Base-by-base conservation (phyloP, 2,113 vertebrate species). In the Chaetura pelagica region DNA sequence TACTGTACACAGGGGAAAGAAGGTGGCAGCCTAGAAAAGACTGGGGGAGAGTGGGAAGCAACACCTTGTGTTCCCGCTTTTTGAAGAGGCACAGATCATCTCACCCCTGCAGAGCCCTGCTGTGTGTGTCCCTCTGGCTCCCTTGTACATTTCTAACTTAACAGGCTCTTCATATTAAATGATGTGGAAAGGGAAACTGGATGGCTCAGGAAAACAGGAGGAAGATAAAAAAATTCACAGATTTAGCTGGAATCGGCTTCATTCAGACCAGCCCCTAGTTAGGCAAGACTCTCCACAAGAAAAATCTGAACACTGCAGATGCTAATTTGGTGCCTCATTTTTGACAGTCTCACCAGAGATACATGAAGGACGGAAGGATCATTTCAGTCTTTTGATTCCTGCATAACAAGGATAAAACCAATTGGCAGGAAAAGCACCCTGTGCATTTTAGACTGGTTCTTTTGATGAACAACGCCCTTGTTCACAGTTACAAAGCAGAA, bases 1-100 rank as follows among this genome's bases (percentile, higher is more conserved):
- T 90, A 91, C 93, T 66, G 92, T 74, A 89, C 22, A 4, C 89
- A 74, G 67, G 89, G 89, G 94, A 95, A 9, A 32, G 88, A 67
- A 80, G 73, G 69, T 88, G 82, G 75, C 84, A 95, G 86, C 42
- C 54, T 66, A 67, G 82, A 85, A 88, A 54, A 69, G 63, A 48
- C 1, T 6, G 16, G 54, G 77, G 48, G 59, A 34, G 46, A 57
- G 75, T 9, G 54, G 69, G 66, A 85, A 89, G 59, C 52, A 26
- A 44, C 29, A 44, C 23, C 64, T 44, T 57, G 67, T 57, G 58
- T 16, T 71, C 4, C 48, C 30, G 8, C 13, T 44, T 51, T 34
- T 24, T 38, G 55, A 72, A 89, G 76, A 2, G 69, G 76, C 76
- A 49, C 1, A 12, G 51, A 21, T 46, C 38, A 67, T 7, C 63